A percentile compares a stretch with the other conserved stretches of the same genome.
Evolutionary conservation across 2,113 vertebrate species (phyloP).

Genomic region (Paraplagusia blochii): DNA sequence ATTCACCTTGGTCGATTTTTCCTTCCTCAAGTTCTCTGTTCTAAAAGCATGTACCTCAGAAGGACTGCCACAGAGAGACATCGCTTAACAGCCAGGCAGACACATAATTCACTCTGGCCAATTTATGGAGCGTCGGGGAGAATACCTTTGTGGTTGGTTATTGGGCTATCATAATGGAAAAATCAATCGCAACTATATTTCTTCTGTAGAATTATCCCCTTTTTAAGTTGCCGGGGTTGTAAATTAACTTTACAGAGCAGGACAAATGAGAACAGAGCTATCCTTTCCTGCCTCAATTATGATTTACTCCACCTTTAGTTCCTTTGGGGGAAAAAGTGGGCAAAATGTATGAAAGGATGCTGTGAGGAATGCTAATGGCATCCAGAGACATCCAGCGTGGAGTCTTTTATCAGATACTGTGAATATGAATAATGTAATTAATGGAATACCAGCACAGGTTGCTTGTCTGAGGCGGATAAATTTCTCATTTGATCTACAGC

Average conservation of each 20-base stretch:
- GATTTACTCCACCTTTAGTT: conserved; percentile 61
- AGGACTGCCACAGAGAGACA: conserved; percentile 23
- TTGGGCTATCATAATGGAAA: conserved; percentile 42
- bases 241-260: conserved; percentile 53
- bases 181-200: conserved; percentile 63
- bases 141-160: conserved; percentile 40
- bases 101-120: conserved; percentile 59
- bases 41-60: conserved; percentile 33
- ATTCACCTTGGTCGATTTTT: conserved; percentile 53
- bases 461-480: conserved; percentile 50
- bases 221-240: conserved; percentile 46
- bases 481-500: conserved; percentile 37
- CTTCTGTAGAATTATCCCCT: conserved; percentile 65
- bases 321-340: conserved; percentile 36
- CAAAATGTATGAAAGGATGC: conserved; percentile 36
- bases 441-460: conserved; percentile 34
- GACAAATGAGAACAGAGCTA: conserved; percentile 65
- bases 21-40: conserved; percentile 39
- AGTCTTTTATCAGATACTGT: conserved; percentile 50
- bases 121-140: conserved; percentile 56
- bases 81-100: conserved; percentile 36
- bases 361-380: conserved; percentile 55
- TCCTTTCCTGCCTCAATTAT: conserved; percentile 59
- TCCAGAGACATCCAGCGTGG: conserved; percentile 35
- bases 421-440: conserved; percentile 66